Percentiles rank a stretch among this genome's conserved stretches.
phyloP scores from a whole-genome alignment of 2,113 vertebrate genomes.

The Motacilla tschutschensis region DNA sequence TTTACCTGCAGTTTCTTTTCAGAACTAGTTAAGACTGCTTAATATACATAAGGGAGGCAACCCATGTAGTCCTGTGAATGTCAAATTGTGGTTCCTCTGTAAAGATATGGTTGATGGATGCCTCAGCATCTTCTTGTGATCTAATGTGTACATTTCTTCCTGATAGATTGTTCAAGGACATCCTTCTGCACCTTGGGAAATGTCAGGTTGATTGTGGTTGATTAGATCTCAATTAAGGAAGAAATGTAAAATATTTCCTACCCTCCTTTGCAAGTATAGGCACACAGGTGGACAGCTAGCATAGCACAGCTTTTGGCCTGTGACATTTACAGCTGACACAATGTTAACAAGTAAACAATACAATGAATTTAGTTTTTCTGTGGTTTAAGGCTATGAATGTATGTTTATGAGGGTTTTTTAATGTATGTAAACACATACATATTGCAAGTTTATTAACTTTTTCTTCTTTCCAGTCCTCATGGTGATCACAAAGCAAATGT shows the following conservation, averaged over 20 bases:
- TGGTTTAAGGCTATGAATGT: background rate
- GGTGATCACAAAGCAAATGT: slow-evolving; percentile 94
- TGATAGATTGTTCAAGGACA: background rate
- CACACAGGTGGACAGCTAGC: background rate
- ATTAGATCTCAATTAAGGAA: background rate
- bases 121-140: background rate
- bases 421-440: no score
- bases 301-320: background rate
- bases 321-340: background rate
- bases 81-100: background rate
- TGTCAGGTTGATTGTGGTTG: background rate
- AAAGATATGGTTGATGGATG: background rate
- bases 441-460: slow-evolving; percentile 1
- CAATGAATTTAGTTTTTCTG: background rate
- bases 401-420: background rate
- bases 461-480: slow-evolving; percentile 80
- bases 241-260: background rate
- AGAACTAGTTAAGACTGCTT: background rate
- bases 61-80: background rate
- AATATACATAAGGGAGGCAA: background rate
- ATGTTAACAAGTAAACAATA: background rate
- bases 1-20: background rate
- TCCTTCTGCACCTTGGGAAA: background rate
- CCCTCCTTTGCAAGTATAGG: background rate
- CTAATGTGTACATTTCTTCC: background rate